Conservation (phyloP, 2,888 invertebrate genomes). For the Drosophila testacea region DNA sequence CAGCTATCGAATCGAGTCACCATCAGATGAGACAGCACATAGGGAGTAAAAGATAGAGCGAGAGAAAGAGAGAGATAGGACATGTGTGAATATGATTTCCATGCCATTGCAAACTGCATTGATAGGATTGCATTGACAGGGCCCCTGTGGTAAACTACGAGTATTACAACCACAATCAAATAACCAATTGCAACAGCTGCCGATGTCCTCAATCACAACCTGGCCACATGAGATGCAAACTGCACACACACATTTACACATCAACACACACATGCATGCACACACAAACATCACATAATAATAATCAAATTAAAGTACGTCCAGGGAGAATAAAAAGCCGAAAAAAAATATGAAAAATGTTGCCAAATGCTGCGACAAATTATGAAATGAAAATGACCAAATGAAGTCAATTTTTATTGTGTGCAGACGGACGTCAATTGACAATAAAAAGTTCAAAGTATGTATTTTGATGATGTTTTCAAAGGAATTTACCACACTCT, state of each 20-base stretch:
- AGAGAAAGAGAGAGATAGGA: neutral
- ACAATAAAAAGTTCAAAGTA: constrained; percentile 78
- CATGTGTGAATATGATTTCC: constrained; percentile 31
- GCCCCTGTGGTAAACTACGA: constrained; percentile 48
- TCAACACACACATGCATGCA: neutral
- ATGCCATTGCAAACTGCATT: constrained; percentile 25
- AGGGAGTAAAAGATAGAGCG: neutral
- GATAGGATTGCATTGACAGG: constrained; percentile 35
- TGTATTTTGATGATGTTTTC: constrained; percentile 69
- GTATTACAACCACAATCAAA: constrained; percentile 74
- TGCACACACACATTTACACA: neutral
- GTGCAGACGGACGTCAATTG: constrained; percentile 64
- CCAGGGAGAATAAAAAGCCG: constrained; percentile 16
- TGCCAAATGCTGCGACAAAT: constrained; percentile 56
- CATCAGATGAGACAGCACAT: constrained; percentile 7
- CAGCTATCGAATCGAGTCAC: constrained; percentile 24
- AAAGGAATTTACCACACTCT: constrained; percentile 60
- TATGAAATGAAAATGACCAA: constrained; percentile 76
- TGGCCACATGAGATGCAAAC: constrained; percentile 14
- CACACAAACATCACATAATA: constrained; percentile 10
- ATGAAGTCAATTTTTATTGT: constrained; percentile 73
- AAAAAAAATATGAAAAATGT: neutral
- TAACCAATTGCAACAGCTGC: constrained; percentile 58
- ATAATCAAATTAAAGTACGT: constrained; percentile 59
- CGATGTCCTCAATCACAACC: constrained; percentile 28